Base-by-base conservation (phyloP, 2,797 vertebrate species). In the Diplodus sargus region DNA sequence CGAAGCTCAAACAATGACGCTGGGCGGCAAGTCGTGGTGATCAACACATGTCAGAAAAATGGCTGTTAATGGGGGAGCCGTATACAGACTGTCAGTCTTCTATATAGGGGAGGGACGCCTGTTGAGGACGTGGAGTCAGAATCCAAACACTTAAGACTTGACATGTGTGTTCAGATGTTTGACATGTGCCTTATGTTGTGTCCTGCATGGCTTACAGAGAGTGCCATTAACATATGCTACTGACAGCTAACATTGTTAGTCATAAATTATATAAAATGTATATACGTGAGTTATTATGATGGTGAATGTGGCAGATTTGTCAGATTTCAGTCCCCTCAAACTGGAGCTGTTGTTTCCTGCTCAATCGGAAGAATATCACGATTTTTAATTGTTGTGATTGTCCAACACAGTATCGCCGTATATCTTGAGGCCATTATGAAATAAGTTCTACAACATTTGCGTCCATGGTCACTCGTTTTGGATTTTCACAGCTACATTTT, bases 11-110 rank as follows among this genome's bases (percentile, higher is more conserved):
- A 87, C 82, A 92, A 88, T 84, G 68, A 76, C 8, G 59, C 76
- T 52, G 81, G 69, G 84, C 64, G 66, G 78, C 64, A 81, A 81
- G 72, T 90, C 62, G 16, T 51, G 61, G 56, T 66, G 81, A 85
- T 86, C 82, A 81, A 54, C 85, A 83, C 86, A 70, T 85, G 83
- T 85, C 86, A 83, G 77, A 78, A 84, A 34, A 83, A 67, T 74
- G 74, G 56, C 85, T 87, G 79, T 66, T 80, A 82, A 82, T 80
- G 74, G 74, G 56, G 62, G 79, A 25, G 48, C 45, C 81, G 54
- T 53, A 76, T 76, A 80, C 57, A 72, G 74, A 54, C 74, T 83
- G 83, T 83, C 85, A 83, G 60, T 85, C 81, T 76, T 10, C 71
- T 39, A 47, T 63, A 70, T 59, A 67, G 68, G 51, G 57, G 51